Conservation (phyloP, 2,888 invertebrate species). For the Ophion costatus region DNA sequence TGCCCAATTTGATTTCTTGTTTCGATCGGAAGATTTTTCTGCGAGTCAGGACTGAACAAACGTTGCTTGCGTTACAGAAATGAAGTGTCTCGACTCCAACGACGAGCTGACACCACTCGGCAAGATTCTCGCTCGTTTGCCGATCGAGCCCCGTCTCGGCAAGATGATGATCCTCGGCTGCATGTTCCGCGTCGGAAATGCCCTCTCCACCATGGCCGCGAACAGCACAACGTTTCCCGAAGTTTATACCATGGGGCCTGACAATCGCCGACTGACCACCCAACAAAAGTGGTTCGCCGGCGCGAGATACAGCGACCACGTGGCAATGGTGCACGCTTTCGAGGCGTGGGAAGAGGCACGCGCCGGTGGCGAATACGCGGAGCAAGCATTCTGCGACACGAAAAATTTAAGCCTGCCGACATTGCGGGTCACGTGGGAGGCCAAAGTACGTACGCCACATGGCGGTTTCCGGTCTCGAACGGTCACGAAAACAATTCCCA, state of each 20-base stretch:
- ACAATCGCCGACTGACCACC: conserved; percentile 90
- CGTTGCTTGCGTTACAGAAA: conserved; percentile 88
- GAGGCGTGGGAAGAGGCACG: conserved; percentile 92
- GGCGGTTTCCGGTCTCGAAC: not conserved
- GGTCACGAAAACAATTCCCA: not conserved
- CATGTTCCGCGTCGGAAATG: conserved; percentile 95
- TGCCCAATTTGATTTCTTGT: too few relatives aligned
- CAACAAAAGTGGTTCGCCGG: conserved; percentile 95
- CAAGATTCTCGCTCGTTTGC: conserved; percentile 95
- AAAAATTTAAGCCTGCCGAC: conserved; percentile 96
- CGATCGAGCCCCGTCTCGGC: conserved; percentile 97
- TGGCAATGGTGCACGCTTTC: conserved; percentile 96
- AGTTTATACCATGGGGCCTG: conserved; percentile 93
- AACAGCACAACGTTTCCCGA: conserved; percentile 98
- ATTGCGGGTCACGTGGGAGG: conserved; percentile 95
- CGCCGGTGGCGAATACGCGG: conserved; percentile 89
- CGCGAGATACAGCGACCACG: conserved; percentile 95
- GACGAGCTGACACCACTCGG: conserved; percentile 97
- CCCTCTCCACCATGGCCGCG: conserved; percentile 96
- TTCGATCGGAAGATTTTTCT: too few relatives aligned
- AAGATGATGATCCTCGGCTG: conserved; percentile 99
- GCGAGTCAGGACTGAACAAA: too few relatives aligned
- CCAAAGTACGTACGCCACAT: conserved; percentile 85
- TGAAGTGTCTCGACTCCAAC: conserved; percentile 94
- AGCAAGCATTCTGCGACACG: conserved; percentile 94